Base-by-base conservation (phyloP, 2,113 vertebrate genomes). In the Cebus imitator region DNA sequence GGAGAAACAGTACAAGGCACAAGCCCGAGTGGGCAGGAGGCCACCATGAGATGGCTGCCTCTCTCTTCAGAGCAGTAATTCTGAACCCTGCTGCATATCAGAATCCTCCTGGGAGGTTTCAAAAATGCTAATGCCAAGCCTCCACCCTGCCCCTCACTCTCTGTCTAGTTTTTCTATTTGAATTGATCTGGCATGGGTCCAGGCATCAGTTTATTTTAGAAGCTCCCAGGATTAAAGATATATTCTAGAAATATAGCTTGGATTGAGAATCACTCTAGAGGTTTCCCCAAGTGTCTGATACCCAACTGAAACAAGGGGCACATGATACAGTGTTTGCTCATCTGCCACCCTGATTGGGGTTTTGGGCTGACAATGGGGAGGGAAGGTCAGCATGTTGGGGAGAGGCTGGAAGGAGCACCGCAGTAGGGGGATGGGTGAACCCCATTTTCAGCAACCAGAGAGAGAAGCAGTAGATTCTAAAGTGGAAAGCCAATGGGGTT, bases 261-360 rank as follows among this genome's bases (percentile, higher is more conserved):
- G 32, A 85, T 6, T 7, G 37, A 48, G n/a, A 37, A 18, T 30
- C 17, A n/a, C 20, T 90, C 66, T 86, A 43, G 80, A 86, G 58
- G 66, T 4, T 58, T 8, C 37, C 8, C 21, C 35, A 68, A 58
- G 55, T 17, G 20, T 6, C 2, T 18, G 30, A 35, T 25, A 37
- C 32, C 73, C 12, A 2, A 11, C 11, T 40, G 76, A 58, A 86
- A 43, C 40, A 64, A 55, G 79, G 0, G 3, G 55, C 20, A 30
- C 7, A 3, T 1, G 3, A 11, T 32, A 0, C 10, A 30, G 40
- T 12, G 9, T 4, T 43, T 32, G 2, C 35, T 45, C 27, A 6
- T 20, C 48, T 45, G 43, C 55, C 12, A 12, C 11, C 9, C 32
- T 35, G 25, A 37, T 21, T 3, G 61, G 6, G 68, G 10, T n/a